Evolutionary conservation across 92 coral and sea anemone genomes (phyloP), one percentile per base, ranked within the genome.

Genomic region (Zoanthus sansibaricus): DNA sequence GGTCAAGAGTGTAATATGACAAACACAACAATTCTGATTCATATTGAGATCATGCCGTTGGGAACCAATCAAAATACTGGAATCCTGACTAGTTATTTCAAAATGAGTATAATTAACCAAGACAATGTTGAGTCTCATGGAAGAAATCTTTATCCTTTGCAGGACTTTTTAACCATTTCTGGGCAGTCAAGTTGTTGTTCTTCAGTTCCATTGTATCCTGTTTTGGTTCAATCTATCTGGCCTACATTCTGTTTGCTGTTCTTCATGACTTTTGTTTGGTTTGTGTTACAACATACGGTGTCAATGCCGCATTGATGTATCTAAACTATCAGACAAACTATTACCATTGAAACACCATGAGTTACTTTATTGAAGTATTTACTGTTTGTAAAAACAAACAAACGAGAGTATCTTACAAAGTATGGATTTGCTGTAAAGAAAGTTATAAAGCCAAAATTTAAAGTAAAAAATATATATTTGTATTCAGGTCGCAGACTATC

Each of bases 211-310:
- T 94, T 20, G 72, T 94, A n/a, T 94, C 96, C 12, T 94, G 96
- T 66, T 25, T 91, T 74, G 96, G 96, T 2, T 94, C 96, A 0
- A 62, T 72, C 8, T 94, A 94, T 69, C 89, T 94, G 12, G 96
- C 94, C 25, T 78, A 76, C 72, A 82, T 94, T 51, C 92, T 94
- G 58, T 87, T 91, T 87, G 86, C 90, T 75, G 89, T 94, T 59
- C 93, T 94, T 46, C 92, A 94, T 31, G 96, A 94, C 58, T 71
- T 94, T 58, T 94, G 96, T 52, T 84, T 94, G 83, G 96, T 94
- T 33, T 94, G 96, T 76, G 88, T 92, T 44, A 92, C 94, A 12
- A 94, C 96, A 45, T 94, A 94, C 51, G 73, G 92, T 6, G 75
- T 94, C 32, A 94, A 94, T 80, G 96, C 91, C 13, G 77, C 86